Percentiles rank a stretch among this genome's conserved stretches.
phyloP scores from a whole-genome alignment of 2,797 vertebrate species.

The Schizopygopsis pylzovi region DNA sequence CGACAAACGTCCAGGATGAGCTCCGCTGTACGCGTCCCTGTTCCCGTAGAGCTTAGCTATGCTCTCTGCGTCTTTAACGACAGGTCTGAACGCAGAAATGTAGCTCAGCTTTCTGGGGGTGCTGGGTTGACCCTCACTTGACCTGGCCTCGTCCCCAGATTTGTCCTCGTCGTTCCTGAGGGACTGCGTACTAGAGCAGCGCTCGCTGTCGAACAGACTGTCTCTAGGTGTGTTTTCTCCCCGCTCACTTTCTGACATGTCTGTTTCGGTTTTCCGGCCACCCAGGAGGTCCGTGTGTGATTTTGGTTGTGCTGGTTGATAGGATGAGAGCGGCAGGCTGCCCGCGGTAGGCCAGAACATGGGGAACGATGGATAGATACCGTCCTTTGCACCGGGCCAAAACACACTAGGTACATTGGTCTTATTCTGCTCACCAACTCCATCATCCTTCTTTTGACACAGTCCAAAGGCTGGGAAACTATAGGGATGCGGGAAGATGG shows the following conservation, averaged over 20 bases:
- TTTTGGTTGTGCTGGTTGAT: conserved; percentile 85
- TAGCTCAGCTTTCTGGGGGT: conserved; percentile 85
- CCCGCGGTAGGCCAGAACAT: conserved; percentile 93
- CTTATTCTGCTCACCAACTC: conserved; percentile 74
- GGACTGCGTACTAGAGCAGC: conserved; percentile 78
- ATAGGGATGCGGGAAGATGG: conserved; percentile 93
- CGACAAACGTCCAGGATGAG: conserved; percentile 84
- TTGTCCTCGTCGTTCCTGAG: conserved; percentile 78
- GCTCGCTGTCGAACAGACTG: conserved; percentile 72
- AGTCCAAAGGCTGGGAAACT: conserved; percentile 91
- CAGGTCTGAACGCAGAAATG: conserved; percentile 93
- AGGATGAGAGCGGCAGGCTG: conserved; percentile 87
- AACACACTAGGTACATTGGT: conserved; percentile 81
- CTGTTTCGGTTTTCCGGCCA: conserved; percentile 66
- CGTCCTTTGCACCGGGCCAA: conserved; percentile 85
- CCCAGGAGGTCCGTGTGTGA: conserved; percentile 74
- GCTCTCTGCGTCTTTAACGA: conserved; percentile 92
- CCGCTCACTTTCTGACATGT: conserved; percentile 77
- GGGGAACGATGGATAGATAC: conserved; percentile 89
- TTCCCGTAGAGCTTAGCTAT: conserved; percentile 96
- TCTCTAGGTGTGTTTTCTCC: conserved; percentile 79
- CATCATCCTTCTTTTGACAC: conserved; percentile 91
- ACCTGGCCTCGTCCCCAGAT: conserved; percentile 78
- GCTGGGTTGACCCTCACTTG: conserved; percentile 63
- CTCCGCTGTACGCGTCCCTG: conserved; percentile 82